Evolutionary conservation across 2,888 invertebrate genomes (phyloP), one percentile per base, ranked within the genome.

Genomic region (Atethmia centrago): DNA sequence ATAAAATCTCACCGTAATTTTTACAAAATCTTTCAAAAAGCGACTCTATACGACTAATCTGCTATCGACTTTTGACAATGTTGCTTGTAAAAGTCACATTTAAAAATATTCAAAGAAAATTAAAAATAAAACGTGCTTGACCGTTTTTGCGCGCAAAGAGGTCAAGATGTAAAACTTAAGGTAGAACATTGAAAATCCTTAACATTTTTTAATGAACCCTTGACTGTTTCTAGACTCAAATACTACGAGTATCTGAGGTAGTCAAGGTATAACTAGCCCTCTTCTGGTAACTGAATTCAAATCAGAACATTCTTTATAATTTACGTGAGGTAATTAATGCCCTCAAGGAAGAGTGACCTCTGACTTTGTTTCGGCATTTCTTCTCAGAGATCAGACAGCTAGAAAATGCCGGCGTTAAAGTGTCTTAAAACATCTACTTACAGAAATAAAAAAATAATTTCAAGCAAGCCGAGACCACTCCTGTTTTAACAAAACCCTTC

Each of bases 401-500:
- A 25, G 10, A 12, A 25, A 25, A 12, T 51, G 25, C 12, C 1
- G 12, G 51, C 1, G 51, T 28, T 19, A 28, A 28, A 16, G 53
- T 28, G 55, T 55, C 25, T 28, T 53, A 53, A 7, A 53, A 53
- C 25, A 53, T 25, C 1, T 25, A 53, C 7, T 25, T 25, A 53
- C 51, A 53, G 3, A n/a, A n/a, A 51, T 2, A 14, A 53, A 53
- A 5, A 12, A 1, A 0, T 25, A 3, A 28, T 55, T n/a, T 14
- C 10, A 28, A 65, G 45, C 25, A 36, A 40, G 21, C 25, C n/a
- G n/a, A 51, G 14, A 63, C 21, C 12, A n/a, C 36, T 62, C 8
- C 68, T 62, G 45, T 58, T 5, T 36, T 63, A 71, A 64, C 0
- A 49, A 77, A 71, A 61, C 8, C 65, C 40, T 65, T 71, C 31